These are phyloP conservation scores for Zaprionus gabonicus DNA, from an alignment of 1,140 invertebrate species.

Conservation along the genomic window DNA sequence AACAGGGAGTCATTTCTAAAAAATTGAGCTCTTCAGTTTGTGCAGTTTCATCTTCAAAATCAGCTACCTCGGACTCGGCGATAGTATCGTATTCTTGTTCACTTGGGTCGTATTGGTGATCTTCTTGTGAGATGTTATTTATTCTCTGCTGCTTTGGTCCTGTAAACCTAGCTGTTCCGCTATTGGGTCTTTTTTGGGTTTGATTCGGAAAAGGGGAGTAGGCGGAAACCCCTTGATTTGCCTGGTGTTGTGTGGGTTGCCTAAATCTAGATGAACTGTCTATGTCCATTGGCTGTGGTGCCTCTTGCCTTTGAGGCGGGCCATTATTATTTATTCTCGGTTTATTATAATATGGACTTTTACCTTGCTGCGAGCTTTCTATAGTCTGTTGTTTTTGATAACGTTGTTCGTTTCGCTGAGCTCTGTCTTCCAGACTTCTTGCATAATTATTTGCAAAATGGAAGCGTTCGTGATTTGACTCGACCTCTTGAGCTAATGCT, in stretches of 20 bases:
- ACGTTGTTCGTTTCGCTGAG: not conserved
- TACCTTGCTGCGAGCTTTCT: not conserved
- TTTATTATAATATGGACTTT: not conserved
- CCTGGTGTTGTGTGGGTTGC: too few relatives aligned
- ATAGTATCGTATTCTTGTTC: slow-evolving; percentile 5
- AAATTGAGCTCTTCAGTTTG: not conserved
- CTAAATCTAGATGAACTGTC: not conserved
- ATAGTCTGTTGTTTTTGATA: not conserved
- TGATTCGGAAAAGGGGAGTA: not conserved
- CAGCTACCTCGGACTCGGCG: not conserved
- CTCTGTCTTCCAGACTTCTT: slow-evolving; percentile 30
- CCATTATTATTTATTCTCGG: not conserved
- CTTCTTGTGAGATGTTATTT: slow-evolving; percentile 9
- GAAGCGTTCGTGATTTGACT: slow-evolving; percentile 44
- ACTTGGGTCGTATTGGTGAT: not conserved
- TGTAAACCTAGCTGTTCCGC: not conserved
- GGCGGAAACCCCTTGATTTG: not conserved
- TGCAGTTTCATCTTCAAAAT: not conserved
- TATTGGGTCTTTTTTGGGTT: slow-evolving; percentile 6
- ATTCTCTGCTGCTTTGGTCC: slow-evolving; percentile 15
- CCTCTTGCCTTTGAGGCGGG: not conserved
- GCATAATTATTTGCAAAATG: slow-evolving; percentile 40
- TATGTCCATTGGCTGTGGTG: not conserved
- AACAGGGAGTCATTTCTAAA: slow-evolving; percentile 1
- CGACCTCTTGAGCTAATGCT: slow-evolving; percentile 46